Evolutionary conservation across 2,888 invertebrate species (phyloP).

Genomic region (Sylvicola cinctus): DNA sequence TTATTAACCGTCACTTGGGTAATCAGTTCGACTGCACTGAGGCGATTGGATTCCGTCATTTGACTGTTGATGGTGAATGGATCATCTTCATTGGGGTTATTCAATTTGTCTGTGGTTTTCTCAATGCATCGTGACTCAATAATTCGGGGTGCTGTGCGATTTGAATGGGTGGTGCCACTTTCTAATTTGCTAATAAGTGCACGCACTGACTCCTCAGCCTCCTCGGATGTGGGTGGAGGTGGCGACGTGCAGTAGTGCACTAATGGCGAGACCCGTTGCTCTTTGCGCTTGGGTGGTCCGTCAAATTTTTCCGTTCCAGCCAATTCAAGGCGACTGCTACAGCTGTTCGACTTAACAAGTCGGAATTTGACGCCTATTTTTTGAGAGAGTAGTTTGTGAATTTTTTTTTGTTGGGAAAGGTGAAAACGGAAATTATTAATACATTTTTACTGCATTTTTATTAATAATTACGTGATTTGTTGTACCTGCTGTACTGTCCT

Average conservation of each 20-base stretch:
- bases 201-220: constrained; percentile 19
- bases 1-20: constrained; percentile 24
- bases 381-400: constrained; percentile 4
- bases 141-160: constrained; percentile 12
- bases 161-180: constrained; percentile 12
- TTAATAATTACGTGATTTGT: too few species aligned
- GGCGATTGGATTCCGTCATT: not conserved
- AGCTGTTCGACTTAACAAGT: constrained; percentile 68
- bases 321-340: constrained; percentile 61
- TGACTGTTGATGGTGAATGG: not conserved
- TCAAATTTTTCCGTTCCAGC: constrained; percentile 40
- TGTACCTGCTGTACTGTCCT: constrained; percentile 5
- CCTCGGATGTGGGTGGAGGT: constrained; percentile 11
- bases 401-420: not conserved
- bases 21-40: constrained; percentile 9
- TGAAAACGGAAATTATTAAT: constrained; percentile 3
- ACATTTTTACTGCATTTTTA: too few species aligned
- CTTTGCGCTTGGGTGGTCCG: constrained; percentile 6
- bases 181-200: constrained; percentile 24
- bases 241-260: constrained; percentile 2
- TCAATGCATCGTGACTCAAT: constrained; percentile 15
- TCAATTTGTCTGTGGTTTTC: constrained; percentile 7
- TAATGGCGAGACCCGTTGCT: not conserved
- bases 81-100: not conserved
- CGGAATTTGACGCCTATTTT: constrained; percentile 56